These are phyloP conservation scores for Neoaliturus tenellus DNA, from an alignment of 2,888 invertebrate species.

Conservation along the genomic window DNA sequence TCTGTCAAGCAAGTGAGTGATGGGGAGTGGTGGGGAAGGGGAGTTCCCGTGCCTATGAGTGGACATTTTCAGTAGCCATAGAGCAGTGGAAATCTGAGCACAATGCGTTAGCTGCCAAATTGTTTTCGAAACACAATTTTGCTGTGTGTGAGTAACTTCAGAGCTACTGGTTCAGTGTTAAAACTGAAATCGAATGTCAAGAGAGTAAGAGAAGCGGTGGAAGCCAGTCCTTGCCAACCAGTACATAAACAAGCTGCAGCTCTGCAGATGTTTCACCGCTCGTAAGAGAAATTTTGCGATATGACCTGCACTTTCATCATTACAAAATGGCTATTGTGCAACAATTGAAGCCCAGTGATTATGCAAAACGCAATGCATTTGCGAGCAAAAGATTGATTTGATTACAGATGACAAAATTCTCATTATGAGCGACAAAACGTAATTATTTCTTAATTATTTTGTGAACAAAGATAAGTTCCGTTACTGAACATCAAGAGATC, in stretches of 20 bases:
- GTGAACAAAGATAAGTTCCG: constrained; percentile 65
- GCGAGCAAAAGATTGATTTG: constrained; percentile 44
- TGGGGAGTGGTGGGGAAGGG: too few relatives aligned
- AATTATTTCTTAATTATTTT: constrained; percentile 64
- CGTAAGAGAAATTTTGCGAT: constrained; percentile 19
- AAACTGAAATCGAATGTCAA: background rate
- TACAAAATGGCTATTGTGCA: constrained; percentile 44
- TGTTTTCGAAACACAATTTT: background rate
- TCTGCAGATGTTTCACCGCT: background rate
- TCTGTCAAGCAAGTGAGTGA: too few relatives aligned
- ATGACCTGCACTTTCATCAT: constrained; percentile 28
- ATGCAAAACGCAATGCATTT: constrained; percentile 20
- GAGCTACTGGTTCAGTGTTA: constrained; percentile 11
- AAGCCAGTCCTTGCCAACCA: background rate
- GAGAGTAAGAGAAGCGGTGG: background rate
- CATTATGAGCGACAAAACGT: constrained; percentile 63
- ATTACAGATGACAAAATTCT: constrained; percentile 47
- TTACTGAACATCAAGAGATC: background rate
- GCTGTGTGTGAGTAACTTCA: constrained; percentile 12
- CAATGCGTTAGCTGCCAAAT: too few relatives aligned
- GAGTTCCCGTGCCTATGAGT: too few relatives aligned
- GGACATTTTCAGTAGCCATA: too few relatives aligned
- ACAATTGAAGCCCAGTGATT: constrained; percentile 9
- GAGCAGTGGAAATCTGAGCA: too few relatives aligned
- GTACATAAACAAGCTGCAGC: too few relatives aligned